Percentiles rank a stretch among this genome's conserved stretches.
phyloP scores from a whole-genome alignment of 2,888 invertebrate species.

The Metallyticus violacea region DNA sequence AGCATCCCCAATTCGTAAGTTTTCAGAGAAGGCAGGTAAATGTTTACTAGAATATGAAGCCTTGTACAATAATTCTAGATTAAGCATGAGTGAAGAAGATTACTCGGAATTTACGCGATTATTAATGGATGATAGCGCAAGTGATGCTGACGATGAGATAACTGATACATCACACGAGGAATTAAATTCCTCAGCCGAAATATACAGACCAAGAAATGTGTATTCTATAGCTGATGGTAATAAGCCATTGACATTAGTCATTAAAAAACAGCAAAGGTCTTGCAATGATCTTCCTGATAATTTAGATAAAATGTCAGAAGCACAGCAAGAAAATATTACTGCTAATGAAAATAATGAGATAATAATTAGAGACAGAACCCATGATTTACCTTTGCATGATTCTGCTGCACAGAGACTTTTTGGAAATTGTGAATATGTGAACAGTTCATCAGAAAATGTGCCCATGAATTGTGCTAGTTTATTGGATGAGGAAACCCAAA shows the following conservation, averaged over 20 bases:
- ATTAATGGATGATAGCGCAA: background rate
- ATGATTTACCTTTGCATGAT: background rate
- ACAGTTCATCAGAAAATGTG: background rate
- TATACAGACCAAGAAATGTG: background rate
- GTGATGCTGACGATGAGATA: conserved; percentile 8
- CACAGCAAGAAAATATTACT: background rate
- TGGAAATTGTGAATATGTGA: background rate
- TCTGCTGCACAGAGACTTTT: too few species aligned
- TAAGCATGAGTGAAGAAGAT: background rate
- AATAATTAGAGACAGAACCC: background rate
- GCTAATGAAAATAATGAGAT: too few species aligned
- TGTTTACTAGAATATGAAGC: background rate
- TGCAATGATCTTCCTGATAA: background rate
- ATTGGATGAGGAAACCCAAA: background rate
- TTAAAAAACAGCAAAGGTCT: background rate
- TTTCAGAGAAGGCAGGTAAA: background rate
- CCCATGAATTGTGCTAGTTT: background rate
- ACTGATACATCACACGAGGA: background rate
- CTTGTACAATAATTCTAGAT: background rate
- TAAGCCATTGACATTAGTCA: conserved; percentile 20
- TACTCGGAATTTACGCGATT: background rate
- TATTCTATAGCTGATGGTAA: conserved; percentile 14
- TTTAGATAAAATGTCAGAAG: background rate
- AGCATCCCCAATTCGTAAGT: background rate
- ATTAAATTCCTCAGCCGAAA: background rate